Percentiles rank a stretch among this genome's conserved stretches.
These are phyloP conservation scores for Hydrotaea diabolus DNA, from an alignment of 2,888 invertebrate species.

Conservation along the genomic window DNA sequence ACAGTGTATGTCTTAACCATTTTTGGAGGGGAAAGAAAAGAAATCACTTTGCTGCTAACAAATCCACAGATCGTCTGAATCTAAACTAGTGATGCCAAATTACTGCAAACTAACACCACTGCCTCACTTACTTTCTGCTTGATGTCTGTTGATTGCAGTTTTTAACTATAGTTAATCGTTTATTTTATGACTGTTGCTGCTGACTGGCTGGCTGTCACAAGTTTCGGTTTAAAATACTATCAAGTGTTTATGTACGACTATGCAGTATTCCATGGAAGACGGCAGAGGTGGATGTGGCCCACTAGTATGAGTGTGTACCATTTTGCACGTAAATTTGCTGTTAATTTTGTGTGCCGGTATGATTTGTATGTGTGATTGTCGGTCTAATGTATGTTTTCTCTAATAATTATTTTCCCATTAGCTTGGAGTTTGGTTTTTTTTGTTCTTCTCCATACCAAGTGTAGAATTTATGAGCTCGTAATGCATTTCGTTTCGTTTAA, in stretches of 20 bases:
- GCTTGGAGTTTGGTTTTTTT: constrained; percentile 48
- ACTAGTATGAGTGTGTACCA: constrained; percentile 38
- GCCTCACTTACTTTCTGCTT: constrained; percentile 9
- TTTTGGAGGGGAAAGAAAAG: too few relatives aligned
- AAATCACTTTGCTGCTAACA: too few relatives aligned
- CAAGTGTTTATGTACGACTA: constrained; percentile 9
- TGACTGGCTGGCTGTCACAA: constrained; percentile 52
- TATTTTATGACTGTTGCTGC: not conserved
- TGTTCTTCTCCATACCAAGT: too few relatives aligned
- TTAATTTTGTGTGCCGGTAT: constrained; percentile 32
- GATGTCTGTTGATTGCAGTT: not conserved
- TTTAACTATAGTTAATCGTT: not conserved
- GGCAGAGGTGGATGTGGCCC: too few relatives aligned
- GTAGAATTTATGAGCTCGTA: not conserved
- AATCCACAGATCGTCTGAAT: too few relatives aligned
- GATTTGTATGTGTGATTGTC: constrained; percentile 40
- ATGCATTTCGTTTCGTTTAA: constrained; percentile 40
- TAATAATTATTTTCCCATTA: constrained; percentile 67
- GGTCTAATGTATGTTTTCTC: constrained; percentile 44
- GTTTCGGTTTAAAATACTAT: constrained; percentile 37
- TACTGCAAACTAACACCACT: constrained; percentile 16
- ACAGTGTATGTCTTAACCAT: too few relatives aligned
- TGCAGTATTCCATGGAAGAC: too few relatives aligned
- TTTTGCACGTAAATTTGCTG: constrained; percentile 60
- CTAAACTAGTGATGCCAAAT: constrained; percentile 30